Conservation (phyloP, 92 coral and sea anemone species). For the Muricea muricata region DNA sequence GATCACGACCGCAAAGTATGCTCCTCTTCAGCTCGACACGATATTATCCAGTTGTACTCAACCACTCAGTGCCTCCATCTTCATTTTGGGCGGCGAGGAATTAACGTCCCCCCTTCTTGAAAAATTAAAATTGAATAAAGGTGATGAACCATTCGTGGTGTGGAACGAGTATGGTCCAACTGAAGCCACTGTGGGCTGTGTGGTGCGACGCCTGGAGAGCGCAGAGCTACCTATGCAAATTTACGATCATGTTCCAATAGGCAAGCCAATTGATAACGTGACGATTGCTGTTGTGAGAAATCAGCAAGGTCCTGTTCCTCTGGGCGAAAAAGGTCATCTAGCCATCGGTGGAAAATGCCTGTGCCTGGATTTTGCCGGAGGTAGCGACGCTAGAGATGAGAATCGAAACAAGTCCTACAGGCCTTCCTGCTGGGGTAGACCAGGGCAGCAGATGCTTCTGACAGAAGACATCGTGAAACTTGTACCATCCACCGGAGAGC, state of each 20-base stretch:
- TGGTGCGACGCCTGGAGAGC: neutral
- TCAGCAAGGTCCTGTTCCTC: constrained; percentile 1
- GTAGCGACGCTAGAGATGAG: neutral
- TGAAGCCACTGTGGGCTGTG: constrained; percentile 5
- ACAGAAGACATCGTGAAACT: neutral
- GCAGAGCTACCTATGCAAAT: neutral
- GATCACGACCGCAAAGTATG: neutral
- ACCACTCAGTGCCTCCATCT: neutral
- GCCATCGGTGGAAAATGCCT: constrained; percentile 6
- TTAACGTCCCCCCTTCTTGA: neutral
- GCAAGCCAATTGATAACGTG: constrained; percentile 16
- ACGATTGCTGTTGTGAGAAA: neutral
- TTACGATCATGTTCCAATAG: constrained; percentile 7
- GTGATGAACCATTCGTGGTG: neutral
- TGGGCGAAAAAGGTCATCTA: constrained; percentile 10
- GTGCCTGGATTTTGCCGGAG: constrained; percentile 15
- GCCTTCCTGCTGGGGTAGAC: neutral
- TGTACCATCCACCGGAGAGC: neutral
- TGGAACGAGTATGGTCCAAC: constrained; percentile 37
- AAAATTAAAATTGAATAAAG: neutral
- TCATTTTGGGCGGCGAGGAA: constrained; percentile 27
- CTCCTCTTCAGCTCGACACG: constrained; percentile 13
- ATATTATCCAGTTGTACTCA: neutral
- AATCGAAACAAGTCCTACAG: neutral
- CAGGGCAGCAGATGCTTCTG: neutral